These are phyloP conservation scores for Hirtodrosophila cameraria DNA, from an alignment of 2,888 invertebrate species.

Conservation along the genomic window DNA sequence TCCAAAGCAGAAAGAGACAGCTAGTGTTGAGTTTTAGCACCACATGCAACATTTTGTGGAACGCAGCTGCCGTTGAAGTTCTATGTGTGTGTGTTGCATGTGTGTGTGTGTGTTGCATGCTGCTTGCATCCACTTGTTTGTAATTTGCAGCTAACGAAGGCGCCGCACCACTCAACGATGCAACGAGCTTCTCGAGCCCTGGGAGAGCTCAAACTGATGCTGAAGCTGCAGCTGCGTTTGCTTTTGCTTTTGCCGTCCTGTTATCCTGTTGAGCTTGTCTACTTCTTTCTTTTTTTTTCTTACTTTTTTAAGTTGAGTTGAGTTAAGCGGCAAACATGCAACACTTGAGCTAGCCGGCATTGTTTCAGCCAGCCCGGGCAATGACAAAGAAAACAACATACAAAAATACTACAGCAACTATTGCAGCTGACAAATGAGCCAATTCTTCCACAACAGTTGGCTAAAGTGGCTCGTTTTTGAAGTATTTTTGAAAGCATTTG, in stretches of 20 bases:
- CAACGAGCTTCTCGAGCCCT: conserved; percentile 14
- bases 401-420: too few relatives aligned
- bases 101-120: conserved; percentile 38
- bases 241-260: too few relatives aligned
- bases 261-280: too few relatives aligned
- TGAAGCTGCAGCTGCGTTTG: too few relatives aligned
- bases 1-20: conserved; percentile 33
- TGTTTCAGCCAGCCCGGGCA: conserved; percentile 36
- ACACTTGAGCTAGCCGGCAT: conserved; percentile 18
- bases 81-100: conserved; percentile 11
- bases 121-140: conserved; percentile 67
- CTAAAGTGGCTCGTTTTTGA: too few relatives aligned
- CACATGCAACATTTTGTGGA: conserved; percentile 44
- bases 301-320: too few relatives aligned
- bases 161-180: conserved; percentile 53
- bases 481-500: too few relatives aligned
- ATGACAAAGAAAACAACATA: too few relatives aligned
- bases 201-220: too few relatives aligned
- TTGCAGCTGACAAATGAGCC: too few relatives aligned
- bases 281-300: conserved; percentile 5
- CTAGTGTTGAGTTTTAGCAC: conserved; percentile 44
- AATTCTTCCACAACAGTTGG: too few relatives aligned
- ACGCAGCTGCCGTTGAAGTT: conserved; percentile 38
- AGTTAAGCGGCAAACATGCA: conserved; percentile 34
- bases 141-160: conserved; percentile 76